Evolutionary conservation across 2,113 vertebrate genomes (phyloP).

Genomic region (Smithornis capensis): DNA sequence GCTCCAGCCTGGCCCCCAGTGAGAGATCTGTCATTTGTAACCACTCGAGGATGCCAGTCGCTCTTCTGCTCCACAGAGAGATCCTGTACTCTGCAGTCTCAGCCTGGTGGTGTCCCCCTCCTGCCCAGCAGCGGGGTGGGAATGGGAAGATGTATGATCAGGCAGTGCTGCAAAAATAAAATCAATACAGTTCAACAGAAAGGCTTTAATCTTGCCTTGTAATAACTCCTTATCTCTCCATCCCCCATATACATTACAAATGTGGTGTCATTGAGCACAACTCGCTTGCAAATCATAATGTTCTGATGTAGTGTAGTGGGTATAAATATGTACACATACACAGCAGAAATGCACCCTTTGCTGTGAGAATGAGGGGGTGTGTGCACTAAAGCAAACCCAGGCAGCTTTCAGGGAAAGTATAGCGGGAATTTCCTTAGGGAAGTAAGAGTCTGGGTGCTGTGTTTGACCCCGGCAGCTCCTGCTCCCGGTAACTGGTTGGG

Average conservation of each 20-base stretch:
- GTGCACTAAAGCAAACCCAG: background rate
- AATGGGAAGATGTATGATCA: background rate
- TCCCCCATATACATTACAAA: background rate
- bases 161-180: background rate
- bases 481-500: fast-evolving
- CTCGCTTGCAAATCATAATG: background rate
- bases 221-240: background rate
- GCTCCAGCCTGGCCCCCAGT: background rate
- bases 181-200: background rate
- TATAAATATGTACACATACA: background rate
- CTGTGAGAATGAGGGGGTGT: fast-evolving
- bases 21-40: constrained; percentile 17
- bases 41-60: background rate
- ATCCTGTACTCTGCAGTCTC: fast-evolving
- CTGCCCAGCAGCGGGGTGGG: background rate
- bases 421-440: background rate
- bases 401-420: background rate
- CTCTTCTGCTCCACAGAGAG: background rate
- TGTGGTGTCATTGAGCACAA: background rate
- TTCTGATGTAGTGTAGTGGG: fast-evolving
- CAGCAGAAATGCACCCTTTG: background rate
- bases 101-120: fast-evolving
- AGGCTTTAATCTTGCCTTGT: constrained; percentile 20
- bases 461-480: background rate
- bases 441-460: no score